These are phyloP conservation scores for Pterostichus madidus DNA, from an alignment of 2,888 invertebrate genomes.

Conservation along the genomic window DNA sequence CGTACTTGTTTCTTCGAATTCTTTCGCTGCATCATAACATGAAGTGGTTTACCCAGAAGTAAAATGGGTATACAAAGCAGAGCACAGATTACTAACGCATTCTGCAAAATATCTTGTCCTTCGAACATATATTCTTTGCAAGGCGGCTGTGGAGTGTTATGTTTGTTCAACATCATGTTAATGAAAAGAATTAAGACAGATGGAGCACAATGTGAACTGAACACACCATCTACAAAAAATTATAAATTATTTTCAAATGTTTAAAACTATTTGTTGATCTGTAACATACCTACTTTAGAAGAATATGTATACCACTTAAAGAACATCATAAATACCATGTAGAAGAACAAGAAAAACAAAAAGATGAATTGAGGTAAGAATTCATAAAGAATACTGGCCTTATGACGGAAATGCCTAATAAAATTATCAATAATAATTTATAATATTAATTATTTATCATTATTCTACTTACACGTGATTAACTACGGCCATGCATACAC, in stretches of 20 bases:
- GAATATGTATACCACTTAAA: constrained; percentile 91
- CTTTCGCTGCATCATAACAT: constrained; percentile 77
- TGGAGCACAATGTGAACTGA: constrained; percentile 83
- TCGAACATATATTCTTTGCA: constrained; percentile 82
- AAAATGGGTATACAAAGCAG: constrained; percentile 87
- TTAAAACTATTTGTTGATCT: neutral
- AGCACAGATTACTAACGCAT: constrained; percentile 82
- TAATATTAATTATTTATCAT: constrained; percentile 58
- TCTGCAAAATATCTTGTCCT: constrained; percentile 82
- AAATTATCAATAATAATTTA: constrained; percentile 64
- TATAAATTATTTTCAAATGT: constrained; percentile 1
- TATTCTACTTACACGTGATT: constrained; percentile 83
- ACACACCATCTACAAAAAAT: constrained; percentile 69
- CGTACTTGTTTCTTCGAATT: constrained; percentile 68
- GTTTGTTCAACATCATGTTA: constrained; percentile 86
- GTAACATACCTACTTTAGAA: constrained; percentile 76
- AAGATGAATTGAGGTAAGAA: constrained; percentile 96
- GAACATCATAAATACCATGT: constrained; percentile 95
- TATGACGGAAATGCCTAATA: constrained; percentile 84
- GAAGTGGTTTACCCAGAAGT: constrained; percentile 88
- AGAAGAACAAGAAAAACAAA: constrained; percentile 91
- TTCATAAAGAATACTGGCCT: constrained; percentile 86
- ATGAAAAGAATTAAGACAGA: constrained; percentile 88
- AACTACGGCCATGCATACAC: constrained; percentile 89
- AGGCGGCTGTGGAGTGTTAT: constrained; percentile 72